Base-by-base conservation (phyloP, 2,888 invertebrate species). In the Yponomeuta plumbellus region DNA sequence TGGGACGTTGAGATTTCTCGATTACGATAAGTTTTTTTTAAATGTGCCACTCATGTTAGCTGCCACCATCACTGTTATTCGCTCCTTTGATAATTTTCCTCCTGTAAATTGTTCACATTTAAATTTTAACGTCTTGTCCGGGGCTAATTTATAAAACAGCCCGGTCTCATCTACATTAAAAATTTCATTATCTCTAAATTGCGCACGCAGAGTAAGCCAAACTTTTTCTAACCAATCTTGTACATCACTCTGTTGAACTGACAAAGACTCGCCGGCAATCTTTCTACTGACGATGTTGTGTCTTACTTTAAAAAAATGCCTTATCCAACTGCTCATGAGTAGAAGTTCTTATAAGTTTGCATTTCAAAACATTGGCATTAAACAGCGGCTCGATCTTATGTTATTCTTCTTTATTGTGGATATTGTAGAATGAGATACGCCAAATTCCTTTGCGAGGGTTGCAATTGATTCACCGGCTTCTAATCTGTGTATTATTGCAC, bases 11-110 rank as follows among this genome's bases (percentile, higher is more conserved):
- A 44, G 74, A 71, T 74, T 78, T 78, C 64, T 76, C 77, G 68
- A 79, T 77, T 22, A 80, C 73, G 20, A 82, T 58, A 1, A 75
- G 71, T 67, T 75, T 75, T 66, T 71, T 70, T 76, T 79, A 79
- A 71, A 77, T 69, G 72, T 72, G 63, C 76, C 78, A 71, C 68
- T 66, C 69, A 73, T 74, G 71, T 78, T 78, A 11, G 73, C 71
- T 68, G 72, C 73, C 67, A 78, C 70, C 11, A 79, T 68, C 34
- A 76, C 71, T 17, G 75, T 78, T 67, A 79, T 65, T 68, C 76
- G 68, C 57, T 72, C 70, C 66, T 77, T 75, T 23, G 73, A 73
- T 1, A 69, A 67, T 64, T 75, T 76, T 66, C 73, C 76, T 61
- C 73, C 74, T 20, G 69, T 66, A 71, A 73, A 77, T 67, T 71